Evolutionary conservation across 2,113 vertebrate species (phyloP).

Genomic region (Stegastes partitus): DNA sequence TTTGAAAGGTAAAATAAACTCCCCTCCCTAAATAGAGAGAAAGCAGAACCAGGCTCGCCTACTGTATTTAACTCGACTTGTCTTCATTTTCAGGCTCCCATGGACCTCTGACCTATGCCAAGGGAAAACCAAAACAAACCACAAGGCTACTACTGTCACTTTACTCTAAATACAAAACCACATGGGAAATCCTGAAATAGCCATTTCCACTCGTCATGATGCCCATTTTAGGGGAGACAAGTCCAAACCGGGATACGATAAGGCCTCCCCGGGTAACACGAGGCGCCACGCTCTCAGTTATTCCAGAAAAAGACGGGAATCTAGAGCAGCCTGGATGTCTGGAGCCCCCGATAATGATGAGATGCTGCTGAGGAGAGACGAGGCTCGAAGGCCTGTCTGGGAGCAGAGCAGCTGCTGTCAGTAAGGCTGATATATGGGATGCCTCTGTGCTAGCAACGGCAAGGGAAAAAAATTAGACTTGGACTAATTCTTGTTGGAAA

Average conservation of each 20-base stretch:
- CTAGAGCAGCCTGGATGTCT: conserved; percentile 24
- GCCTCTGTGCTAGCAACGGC: conserved; percentile 41
- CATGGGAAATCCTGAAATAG: conserved; percentile 74
- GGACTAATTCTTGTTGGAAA: conserved; percentile 12
- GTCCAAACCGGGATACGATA: conserved; percentile 41
- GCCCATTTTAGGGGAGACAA: conserved; percentile 64
- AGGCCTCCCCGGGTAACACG: conserved; percentile 50
- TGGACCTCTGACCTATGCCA: conserved; percentile 75
- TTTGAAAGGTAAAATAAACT: conserved; percentile 74
- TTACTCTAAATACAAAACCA: conserved; percentile 68
- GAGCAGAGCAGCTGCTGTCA: conserved; percentile 48
- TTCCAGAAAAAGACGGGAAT: conserved; percentile 46
- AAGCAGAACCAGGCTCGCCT: conserved; percentile 38
- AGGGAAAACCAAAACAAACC: conserved; percentile 77
- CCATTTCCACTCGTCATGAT: conserved; percentile 61
- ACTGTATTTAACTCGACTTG: conserved; percentile 48
- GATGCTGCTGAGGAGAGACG: conserved; percentile 30
- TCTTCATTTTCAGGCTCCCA: conserved; percentile 66
- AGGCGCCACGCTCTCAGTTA: conserved; percentile 22
- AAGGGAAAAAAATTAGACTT: conserved; percentile 16
- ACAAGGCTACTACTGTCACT: conserved; percentile 70
- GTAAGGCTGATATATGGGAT: conserved; percentile 52
- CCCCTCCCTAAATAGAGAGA: conserved; percentile 49
- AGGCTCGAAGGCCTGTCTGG: conserved; percentile 5
- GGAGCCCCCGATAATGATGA: conserved; percentile 12